Evolutionary conservation across 2,113 vertebrate genomes (phyloP).

Genomic region (Bufo gargarizans): DNA sequence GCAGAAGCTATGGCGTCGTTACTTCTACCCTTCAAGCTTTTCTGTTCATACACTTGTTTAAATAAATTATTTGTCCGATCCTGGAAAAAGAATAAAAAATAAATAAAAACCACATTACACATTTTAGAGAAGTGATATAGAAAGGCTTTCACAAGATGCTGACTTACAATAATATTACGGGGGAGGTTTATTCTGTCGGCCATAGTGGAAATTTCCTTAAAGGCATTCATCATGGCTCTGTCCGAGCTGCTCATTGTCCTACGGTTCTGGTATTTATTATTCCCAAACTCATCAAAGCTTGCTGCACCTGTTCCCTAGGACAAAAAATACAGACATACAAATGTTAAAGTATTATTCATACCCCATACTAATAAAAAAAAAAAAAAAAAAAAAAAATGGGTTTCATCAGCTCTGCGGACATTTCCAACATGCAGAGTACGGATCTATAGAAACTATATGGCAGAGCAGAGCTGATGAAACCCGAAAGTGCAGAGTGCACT

Average conservation of each 20-base stretch:
- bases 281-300: conserved; percentile 98
- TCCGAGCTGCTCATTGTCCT: conserved; percentile 98
- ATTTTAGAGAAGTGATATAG: conserved; percentile 1
- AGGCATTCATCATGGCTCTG: conserved; percentile 97
- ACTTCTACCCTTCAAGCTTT: conserved; percentile 96
- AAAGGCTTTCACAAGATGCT: conserved; percentile 43
- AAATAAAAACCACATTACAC: conserved; percentile 30
- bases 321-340: too few species aligned
- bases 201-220: conserved; percentile 98
- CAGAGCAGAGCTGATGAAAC: too few species aligned
- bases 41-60: conserved; percentile 99
- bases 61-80: conserved; percentile 99
- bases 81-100: conserved; percentile 69
- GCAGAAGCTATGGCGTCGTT: conserved; percentile 98
- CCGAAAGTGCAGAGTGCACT: too few species aligned
- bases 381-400: too few species aligned
- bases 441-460: too few species aligned
- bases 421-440: too few species aligned
- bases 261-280: conserved; percentile 97
- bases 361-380: too few species aligned
- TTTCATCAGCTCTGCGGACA: too few species aligned
- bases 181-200: conserved; percentile 98
- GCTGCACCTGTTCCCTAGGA: conserved; percentile 93
- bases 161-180: conserved; percentile 94
- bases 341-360: too few species aligned